Base-by-base conservation (phyloP, 2,888 invertebrate species). In the Pyrgus malvae region DNA sequence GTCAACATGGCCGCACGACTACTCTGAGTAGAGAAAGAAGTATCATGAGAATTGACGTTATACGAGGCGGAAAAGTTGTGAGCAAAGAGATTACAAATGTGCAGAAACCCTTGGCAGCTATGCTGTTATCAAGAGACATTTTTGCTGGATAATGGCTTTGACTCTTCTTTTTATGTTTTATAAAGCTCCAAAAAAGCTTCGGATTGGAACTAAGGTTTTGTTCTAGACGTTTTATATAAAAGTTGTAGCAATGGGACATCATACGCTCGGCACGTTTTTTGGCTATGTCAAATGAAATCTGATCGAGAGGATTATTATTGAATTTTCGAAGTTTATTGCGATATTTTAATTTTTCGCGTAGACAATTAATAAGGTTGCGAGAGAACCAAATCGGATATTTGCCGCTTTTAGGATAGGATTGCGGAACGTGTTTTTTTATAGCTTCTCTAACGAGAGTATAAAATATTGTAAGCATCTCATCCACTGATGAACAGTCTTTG, bases 1-100 rank as follows among this genome's bases (percentile, higher is more conserved):
- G 27, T 29, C 11, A 17, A 12, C 7, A 27, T 27, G 2, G 1
- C 23, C 4, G 21, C 38, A 17, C 2, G 9, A 1, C 17, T 19
- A 16, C 16, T 6, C 14, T 7, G 7, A 8, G 1, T 14, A 14
- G 6, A 2, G 8, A 8, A 33, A 33, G 6, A 14, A 14, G 12
- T 33, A 2, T 14, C 33, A 14, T 14, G 14, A 33, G 14, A 6
- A 14, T 14, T 14, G 14, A 14, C 14, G 33, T 33, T 33, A n/a
- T n/a, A n/a, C n/a, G n/a, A n/a, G 6, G 23, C 21, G 3, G 35
- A 25, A 23, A 48, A 48, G 11, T 48, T 48, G 2, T 48, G 23
- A 11, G 46, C 46, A 48, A 48, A 46, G 1, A 46, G 9, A 35
- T 46, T 46, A 6, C 45, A 46, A 14, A 46, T 23, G 11, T 46